Percentiles rank a stretch among this genome's conserved stretches.
phyloP scores from a whole-genome alignment of 2,113 vertebrate genomes.

The Toxostoma redivivum region DNA sequence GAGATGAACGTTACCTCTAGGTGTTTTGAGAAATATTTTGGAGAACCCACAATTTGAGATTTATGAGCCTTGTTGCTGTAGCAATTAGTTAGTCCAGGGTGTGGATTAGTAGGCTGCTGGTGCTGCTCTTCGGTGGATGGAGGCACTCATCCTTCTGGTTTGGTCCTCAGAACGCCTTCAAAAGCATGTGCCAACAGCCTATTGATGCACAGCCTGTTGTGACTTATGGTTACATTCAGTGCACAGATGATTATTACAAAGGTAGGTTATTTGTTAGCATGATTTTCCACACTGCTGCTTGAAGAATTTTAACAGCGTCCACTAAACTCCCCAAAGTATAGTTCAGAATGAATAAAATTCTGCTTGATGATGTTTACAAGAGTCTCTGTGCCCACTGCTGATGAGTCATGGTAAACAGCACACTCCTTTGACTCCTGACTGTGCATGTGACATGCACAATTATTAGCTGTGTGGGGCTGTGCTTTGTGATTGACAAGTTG shows the following conservation, averaged over 20 bases:
- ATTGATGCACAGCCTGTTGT: conserved; percentile 30
- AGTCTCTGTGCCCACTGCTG: conserved; percentile 23
- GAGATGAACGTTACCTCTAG: not conserved
- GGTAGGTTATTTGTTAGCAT: conserved; percentile 43
- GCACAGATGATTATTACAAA: not conserved
- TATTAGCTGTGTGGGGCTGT: not conserved
- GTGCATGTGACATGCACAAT: not conserved
- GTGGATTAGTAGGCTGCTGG: not conserved
- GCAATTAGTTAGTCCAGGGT: not conserved
- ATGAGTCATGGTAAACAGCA: conserved; percentile 13
- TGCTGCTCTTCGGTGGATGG: not conserved
- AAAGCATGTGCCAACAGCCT: not conserved
- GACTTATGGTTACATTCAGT: conserved; percentile 3
- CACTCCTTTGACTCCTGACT: conserved; percentile 1
- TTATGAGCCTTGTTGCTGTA: not conserved
- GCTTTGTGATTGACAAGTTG: not conserved
- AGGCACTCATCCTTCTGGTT: not conserved
- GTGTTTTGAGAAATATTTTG: not conserved
- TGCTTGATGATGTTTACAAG: conserved; percentile 56
- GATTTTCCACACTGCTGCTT: conserved; percentile 48
- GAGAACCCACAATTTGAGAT: not conserved
- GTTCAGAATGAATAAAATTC: conserved; percentile 60
- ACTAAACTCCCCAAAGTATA: conserved; percentile 32
- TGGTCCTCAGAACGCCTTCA: not conserved
- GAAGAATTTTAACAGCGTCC: conserved; percentile 52